phyloP scores from a whole-genome alignment of 2,113 vertebrate genomes.

The Physeter macrocephalus region DNA sequence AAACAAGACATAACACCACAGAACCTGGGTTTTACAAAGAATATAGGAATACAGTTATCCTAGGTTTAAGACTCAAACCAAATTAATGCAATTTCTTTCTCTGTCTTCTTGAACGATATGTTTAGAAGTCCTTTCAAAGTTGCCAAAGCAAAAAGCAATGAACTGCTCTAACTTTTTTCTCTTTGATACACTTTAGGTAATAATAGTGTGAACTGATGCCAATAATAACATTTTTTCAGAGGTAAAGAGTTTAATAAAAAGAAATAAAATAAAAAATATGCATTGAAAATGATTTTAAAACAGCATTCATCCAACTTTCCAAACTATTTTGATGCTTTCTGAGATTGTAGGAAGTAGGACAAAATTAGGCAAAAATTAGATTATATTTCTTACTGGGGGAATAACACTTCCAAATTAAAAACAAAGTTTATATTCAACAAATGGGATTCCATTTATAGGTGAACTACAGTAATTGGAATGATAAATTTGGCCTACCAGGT shows the following conservation, averaged over 20 bases:
- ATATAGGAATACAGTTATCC: not conserved
- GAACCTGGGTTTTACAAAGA: constrained; percentile 16
- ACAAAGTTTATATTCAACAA: not conserved
- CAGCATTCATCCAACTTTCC: not conserved
- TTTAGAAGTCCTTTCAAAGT: constrained; percentile 13
- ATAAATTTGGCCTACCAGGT: not conserved
- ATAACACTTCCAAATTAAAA: constrained; percentile 1
- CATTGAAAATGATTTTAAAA: constrained; percentile 9
- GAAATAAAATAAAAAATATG: not conserved
- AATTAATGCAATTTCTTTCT: constrained; percentile 22
- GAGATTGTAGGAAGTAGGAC: not conserved
- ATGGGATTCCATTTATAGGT: not conserved
- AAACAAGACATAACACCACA: constrained; percentile 22
- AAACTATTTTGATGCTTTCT: not conserved
- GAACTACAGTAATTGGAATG: not conserved
- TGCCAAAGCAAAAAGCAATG: not conserved
- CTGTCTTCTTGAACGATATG: constrained; percentile 9
- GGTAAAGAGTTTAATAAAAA: constrained; percentile 10
- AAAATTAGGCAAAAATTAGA: constrained; percentile 30
- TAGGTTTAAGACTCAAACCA: not conserved
- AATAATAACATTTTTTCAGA: not conserved
- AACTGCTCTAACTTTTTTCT: not conserved
- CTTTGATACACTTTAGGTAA: not conserved
- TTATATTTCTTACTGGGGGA: not conserved
- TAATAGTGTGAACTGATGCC: not conserved